Base-by-base conservation (phyloP, 2,888 invertebrate species). In the Pedicia rivosa region DNA sequence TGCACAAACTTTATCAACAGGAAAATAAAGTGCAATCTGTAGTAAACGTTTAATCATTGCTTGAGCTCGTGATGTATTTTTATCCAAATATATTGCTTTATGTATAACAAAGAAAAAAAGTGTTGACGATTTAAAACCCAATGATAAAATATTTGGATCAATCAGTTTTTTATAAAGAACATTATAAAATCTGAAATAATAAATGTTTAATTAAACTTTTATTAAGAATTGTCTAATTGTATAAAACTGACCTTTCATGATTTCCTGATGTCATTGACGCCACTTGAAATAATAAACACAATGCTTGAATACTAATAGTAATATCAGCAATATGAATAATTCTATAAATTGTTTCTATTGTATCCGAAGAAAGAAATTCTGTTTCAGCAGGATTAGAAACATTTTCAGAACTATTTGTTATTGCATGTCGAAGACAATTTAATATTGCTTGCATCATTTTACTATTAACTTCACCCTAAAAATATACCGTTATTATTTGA, bases 91-190 rank as follows among this genome's bases (percentile, higher is more conserved):
- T 48, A 95, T 63, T 28, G 90, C 79, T 55, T 84, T 82, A 61
- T 78, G 91, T 14, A 94, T 59, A 39, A 97, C 70, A 50, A 88
- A 90, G 45, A 95, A 67, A 46, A 94, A 73, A 44, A 90, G 71
- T 2, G 87, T 78, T 0, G 81, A 75, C 9, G 69, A 70, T 57
- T 70, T 70, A 8, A 65, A 59, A 10, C 60, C 59, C 39, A 57
- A 48, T n/a, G 54, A 53, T 5, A 67, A 65, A 38, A 88, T 57
- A 38, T 79, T 75, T 0, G 83, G 68, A 55, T 86, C 86, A 0
- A 79, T 56, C 39, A 98, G 56, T 55, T 92, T 92, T 15, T 74
- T 72, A 55, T 98, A 98, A 24, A 98, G 68, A 1, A 90, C 81
- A 41, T 76, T 73, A 62, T 92, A 95, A 63, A 78, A 90, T 7